Evolutionary conservation across 2,888 invertebrate genomes (phyloP), one percentile per base, ranked within the genome.

Genomic region (Pristionchus entomophagus): DNA sequence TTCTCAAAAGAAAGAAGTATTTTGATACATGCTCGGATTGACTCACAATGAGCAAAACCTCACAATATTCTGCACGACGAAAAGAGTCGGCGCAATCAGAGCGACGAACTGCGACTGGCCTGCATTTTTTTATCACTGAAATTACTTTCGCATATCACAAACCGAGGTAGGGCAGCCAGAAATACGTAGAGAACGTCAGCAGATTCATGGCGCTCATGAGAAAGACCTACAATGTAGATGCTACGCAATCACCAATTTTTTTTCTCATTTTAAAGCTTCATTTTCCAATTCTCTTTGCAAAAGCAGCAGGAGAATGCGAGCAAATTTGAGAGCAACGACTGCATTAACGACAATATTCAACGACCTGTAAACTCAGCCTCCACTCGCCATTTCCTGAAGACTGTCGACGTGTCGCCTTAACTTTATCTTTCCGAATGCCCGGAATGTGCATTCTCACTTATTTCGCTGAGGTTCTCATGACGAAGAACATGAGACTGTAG

Each of bases 11-110:
- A n/a, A n/a, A n/a, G n/a, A n/a, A n/a, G n/a, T n/a, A n/a, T n/a
- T n/a, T n/a, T n/a, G n/a, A n/a, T n/a, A n/a, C n/a, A n/a, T n/a
- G n/a, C n/a, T n/a, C n/a, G n/a, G n/a, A n/a, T n/a, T n/a, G n/a
- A n/a, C n/a, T n/a, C n/a, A n/a, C n/a, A n/a, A n/a, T n/a, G n/a
- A n/a, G n/a, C n/a, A n/a, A n/a, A n/a, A 26, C 1, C 59, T 65
- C 35, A 65, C 65, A 32, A 65, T 65, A 65, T 65, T 65, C 19
- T 65, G 65, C 17, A 65, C 65, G 32, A 65, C 35, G 35, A 65
- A 65, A 17, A 65, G 65, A 0, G 65, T 35, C 2, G 65, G 65
- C 35, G 65, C 65, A 19, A 65, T 65, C 2, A 65, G 35, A 32
- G 65, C 35, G 35, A 65, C 65, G 65, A 62, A 62, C 14, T 59